Base-by-base conservation (phyloP, 1,140 invertebrate genomes). In the Pogonomyrmex californicus region DNA sequence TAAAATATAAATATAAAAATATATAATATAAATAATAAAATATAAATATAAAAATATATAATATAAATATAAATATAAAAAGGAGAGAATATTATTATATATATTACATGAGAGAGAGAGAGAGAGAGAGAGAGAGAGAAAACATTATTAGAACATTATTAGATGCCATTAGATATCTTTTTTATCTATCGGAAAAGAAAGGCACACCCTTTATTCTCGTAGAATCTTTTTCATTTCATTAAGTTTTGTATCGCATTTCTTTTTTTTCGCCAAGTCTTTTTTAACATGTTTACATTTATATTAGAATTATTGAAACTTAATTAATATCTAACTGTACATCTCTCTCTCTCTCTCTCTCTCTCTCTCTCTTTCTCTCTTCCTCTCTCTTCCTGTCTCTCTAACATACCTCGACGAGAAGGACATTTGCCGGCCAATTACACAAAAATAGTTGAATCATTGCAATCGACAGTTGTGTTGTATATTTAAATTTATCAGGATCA, bases 371-470 rank as follows among this genome's bases (percentile, higher is more conserved):
- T 23, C 23, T 23, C 23, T 23, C 23, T 23, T 23, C 23, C 23
- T 23, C 23, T 23, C 23, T 23, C 23, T 23, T 23, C 23, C 3
- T 49, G 49, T 71, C 4, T 51, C 4, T 49, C 10, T 36, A 51
- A 41, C 73, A 44, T 63, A 92, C 90, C 70, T 91, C 88, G 9
- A 41, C 62, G 6, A 62, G 65, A 33, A 92, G 87, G 68, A 85
- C 58, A 17, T 92, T 83, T 1, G 91, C 87, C 3, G 91, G 87
- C 90, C 91, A 92, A 47, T 89, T 91, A 60, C 88, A 89, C 14
- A 92, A 63, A 6, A 90, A 87, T 0, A 92, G 77, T 66, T 92
- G 91, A n/a, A 90, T 51, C 5, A 87, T 1, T 3, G 71, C 62
- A 41, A 91, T 85, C n/a, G 17, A n/a, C 2, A 89, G 23, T 60